Evolutionary conservation across 2,113 vertebrate genomes (phyloP).

Genomic region (Toxostoma redivivum): DNA sequence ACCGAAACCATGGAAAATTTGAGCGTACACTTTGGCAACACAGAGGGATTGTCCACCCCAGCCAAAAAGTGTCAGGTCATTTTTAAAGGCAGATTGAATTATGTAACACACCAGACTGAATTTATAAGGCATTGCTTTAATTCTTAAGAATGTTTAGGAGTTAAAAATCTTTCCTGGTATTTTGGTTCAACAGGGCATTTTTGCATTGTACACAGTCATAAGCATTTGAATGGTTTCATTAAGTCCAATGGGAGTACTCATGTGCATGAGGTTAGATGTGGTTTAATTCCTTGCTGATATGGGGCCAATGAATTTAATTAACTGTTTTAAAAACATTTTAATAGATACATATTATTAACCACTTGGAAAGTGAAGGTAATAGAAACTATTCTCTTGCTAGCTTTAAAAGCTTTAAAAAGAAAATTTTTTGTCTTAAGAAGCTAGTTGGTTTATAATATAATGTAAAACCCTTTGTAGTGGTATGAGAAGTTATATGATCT

Average conservation of each 20-base stretch:
- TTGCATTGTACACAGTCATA: neutral
- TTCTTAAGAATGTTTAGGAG: neutral
- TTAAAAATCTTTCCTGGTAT: neutral
- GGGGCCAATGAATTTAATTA: neutral
- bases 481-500: neutral
- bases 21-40: neutral
- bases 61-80: neutral
- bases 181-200: neutral
- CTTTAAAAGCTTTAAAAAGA: neutral
- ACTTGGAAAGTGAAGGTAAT: neutral
- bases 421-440: neutral
- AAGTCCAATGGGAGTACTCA: neutral
- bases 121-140: neutral
- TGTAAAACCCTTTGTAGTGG: neutral
- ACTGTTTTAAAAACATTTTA: constrained; percentile 33
- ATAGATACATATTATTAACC: constrained; percentile 3
- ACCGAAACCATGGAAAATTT: neutral
- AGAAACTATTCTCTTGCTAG: neutral
- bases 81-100: neutral
- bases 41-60: neutral
- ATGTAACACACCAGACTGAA: neutral
- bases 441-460: neutral
- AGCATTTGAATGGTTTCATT: neutral
- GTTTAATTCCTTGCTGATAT: constrained; percentile 23
- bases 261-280: neutral